Base-by-base conservation (phyloP, 1,140 invertebrate species). In the Leptinotarsa defecta region DNA sequence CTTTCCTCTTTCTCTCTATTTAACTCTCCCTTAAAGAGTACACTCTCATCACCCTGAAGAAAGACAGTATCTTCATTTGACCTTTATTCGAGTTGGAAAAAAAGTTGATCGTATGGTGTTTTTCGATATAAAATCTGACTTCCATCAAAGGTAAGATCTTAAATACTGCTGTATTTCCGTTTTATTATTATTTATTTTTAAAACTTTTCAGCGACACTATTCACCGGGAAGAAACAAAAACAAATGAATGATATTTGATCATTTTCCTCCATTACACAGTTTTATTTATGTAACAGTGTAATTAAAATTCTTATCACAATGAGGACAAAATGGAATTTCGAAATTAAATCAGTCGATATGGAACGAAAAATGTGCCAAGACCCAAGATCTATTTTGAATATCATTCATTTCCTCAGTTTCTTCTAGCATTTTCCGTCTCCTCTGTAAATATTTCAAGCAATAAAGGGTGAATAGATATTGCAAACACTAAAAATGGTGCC, bases 401-500 rank as follows among this genome's bases (percentile, higher is more conserved):
- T 43, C 68, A 48, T 19, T 17, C 11, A n/a, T 27, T 48, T 15
- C 11, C 13, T 6, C 1, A 11, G 68, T 49, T 17, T 48, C 34
- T 20, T n/a, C 34, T 48, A 13, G 48, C 19, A 70, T 19, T 43
- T 17, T 70, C 17, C 68, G 27, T 70, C 49, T 48, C 52, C 48
- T 52, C 19, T 69, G 68, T 43, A 69, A 19, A 70, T 70, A 70
- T 13, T 71, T 71, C n/a, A 57, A 71, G 70, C 70, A 71, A 71
- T 71, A 71, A 68, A 71, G 49, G 43, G 57, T 70, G 24, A 52
- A 48, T 24, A 43, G 43, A 68, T 43, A 43, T 43, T 43, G 52
- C n/a, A 71, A 71, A 71, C 70, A 71, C 70, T 71, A n/a, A 71
- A 71, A 71, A 71, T 13, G 70, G 70, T 71, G 70, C 70, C 70